Conservation (phyloP, 2,113 vertebrate species). For the Oncorhynchus masou region DNA sequence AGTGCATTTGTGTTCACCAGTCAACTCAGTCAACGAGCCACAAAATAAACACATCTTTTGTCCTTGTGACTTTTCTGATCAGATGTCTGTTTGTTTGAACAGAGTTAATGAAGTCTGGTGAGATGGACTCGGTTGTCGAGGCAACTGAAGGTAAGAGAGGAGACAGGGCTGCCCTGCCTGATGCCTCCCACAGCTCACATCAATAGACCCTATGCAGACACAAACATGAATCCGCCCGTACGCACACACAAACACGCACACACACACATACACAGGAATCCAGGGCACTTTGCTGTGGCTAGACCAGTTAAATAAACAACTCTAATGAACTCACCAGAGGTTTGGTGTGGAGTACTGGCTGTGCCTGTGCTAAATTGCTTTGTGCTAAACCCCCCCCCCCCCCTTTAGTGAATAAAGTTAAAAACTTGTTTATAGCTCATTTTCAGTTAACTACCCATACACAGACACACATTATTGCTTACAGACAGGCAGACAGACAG, state of each 20-base stretch:
- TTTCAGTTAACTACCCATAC: neutral
- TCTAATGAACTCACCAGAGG: conserved; percentile 66
- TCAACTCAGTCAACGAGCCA: too few relatives aligned
- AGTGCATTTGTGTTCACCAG: too few relatives aligned
- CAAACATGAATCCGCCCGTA: too few relatives aligned
- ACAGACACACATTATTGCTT: neutral
- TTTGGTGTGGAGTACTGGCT: conserved; percentile 1
- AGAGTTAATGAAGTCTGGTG: conserved; percentile 5
- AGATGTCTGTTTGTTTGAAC: neutral
- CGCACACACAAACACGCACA: too few relatives aligned
- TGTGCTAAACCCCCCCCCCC: too few relatives aligned
- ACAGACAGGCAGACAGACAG: neutral
- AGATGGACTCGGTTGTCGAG: neutral
- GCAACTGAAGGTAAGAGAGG: neutral
- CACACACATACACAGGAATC: conserved; percentile 17
- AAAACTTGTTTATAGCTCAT: too few relatives aligned
- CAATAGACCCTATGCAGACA: too few relatives aligned
- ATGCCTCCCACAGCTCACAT: too few relatives aligned
- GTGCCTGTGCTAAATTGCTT: conserved; percentile 8
- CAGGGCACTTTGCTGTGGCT: conserved; percentile 62
- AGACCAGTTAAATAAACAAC: conserved; percentile 68
- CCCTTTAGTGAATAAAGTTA: too few relatives aligned
- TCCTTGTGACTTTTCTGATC: too few relatives aligned
- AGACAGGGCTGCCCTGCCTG: too few relatives aligned
- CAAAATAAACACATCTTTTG: too few relatives aligned